Conservation (phyloP, 2,113 vertebrate species). For the Dasyornis broadbenti region DNA sequence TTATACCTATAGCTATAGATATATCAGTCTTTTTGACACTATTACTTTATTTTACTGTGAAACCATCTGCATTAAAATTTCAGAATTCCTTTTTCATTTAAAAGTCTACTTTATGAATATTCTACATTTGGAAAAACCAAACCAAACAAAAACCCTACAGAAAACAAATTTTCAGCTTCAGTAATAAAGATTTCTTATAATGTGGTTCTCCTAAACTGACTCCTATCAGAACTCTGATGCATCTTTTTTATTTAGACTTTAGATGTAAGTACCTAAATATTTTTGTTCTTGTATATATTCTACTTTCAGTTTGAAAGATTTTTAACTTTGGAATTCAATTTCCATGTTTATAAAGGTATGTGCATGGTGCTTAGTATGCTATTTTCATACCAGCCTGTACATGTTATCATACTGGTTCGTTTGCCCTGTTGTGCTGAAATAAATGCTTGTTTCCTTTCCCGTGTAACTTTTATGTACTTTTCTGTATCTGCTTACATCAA, state of each 20-base stretch:
- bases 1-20: neutral
- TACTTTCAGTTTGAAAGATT: neutral
- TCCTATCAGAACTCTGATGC: neutral
- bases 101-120: neutral
- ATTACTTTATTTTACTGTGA: neutral
- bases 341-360: neutral
- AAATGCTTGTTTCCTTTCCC: neutral
- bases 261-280: neutral
- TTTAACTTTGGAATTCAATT: neutral
- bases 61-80: neutral
- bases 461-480: neutral
- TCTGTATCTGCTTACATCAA: neutral
- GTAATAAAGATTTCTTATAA: neutral
- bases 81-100: neutral
- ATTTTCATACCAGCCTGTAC: neutral
- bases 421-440: neutral
- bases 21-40: neutral
- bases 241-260: neutral
- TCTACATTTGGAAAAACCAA: neutral
- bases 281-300: neutral
- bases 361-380: neutral
- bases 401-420: neutral
- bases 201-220: neutral
- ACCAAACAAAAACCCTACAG: neutral
- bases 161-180: neutral